Evolutionary conservation across 1,140 invertebrate species (phyloP), one percentile per base, ranked within the genome.

Genomic region (Zophobas atratus): DNA sequence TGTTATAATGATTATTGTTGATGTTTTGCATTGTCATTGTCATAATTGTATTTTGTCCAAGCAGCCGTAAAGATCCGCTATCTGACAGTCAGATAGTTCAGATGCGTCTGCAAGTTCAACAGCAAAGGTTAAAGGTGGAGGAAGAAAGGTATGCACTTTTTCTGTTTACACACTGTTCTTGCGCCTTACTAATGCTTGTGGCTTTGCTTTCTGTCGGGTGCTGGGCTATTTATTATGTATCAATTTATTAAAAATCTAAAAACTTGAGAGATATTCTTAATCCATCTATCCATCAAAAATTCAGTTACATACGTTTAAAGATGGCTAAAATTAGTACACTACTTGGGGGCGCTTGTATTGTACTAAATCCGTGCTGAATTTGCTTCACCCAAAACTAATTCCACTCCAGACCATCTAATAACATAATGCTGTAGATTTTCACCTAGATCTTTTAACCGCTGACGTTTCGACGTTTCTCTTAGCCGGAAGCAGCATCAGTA

Each of bases 401-500:
- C 20, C 20, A 20, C 20, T 20, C 20, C 20, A 20, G 20, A 20
- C 20, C 20, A 20, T 20, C 20, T 20, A 20, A 20, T 20, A 20
- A 20, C 20, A 20, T 20, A 20, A 20, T 20, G 20, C 20, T 20
- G 20, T 20, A 20, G 20, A 20, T 20, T 20, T 20, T 20, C 20
- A 20, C 20, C 20, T 20, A 20, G 20, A 20, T 20, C 20, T 20
- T 20, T 20, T 20, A 20, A 20, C 20, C 20, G 20, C 6, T 48
- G 33, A 32, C 6, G 4, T 6, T 77, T 77, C 77, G 70, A 63
- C 63, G 20, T 81, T 75, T 81, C 79, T 83, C 85, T 5, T 88
- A 92, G 93, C 88, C 90, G 92, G 78, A 86, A 91, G 83, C 90
- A 93, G 86, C 91, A 94, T 85, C 90, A 92, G 83, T 94, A 94